Evolutionary conservation across 2,113 vertebrate species (phyloP).

Genomic region (Origma solitaria): DNA sequence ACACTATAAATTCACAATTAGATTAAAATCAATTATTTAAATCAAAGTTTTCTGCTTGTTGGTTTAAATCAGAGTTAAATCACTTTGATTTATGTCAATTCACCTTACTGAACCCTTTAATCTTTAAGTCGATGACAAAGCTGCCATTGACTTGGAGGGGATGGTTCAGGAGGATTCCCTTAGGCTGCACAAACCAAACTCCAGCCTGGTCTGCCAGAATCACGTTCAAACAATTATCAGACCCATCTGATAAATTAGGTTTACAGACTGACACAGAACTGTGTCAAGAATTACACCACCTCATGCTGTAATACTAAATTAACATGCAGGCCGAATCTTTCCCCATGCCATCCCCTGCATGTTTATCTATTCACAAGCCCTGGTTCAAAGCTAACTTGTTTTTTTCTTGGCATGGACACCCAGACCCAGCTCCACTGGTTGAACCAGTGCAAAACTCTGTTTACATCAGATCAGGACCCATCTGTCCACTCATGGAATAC

Average conservation of each 20-base stretch:
- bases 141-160: neutral
- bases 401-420: neutral
- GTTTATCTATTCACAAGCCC: neutral
- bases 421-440: neutral
- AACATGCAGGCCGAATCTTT: neutral
- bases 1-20: conserved; percentile 13
- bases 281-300: neutral
- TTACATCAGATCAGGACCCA: neutral
- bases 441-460: neutral
- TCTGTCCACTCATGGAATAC: neutral
- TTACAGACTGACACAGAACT: neutral
- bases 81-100: conserved; percentile 11
- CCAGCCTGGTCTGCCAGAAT: neutral
- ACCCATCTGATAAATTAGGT: neutral
- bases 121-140: conserved; percentile 15
- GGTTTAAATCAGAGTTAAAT: conserved; percentile 11
- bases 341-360: accelerated
- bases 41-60: conserved; percentile 26
- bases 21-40: conserved; percentile 45
- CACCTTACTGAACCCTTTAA: conserved; percentile 17
- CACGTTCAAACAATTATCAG: neutral
- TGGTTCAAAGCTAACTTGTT: neutral
- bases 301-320: accelerated
- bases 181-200: neutral
- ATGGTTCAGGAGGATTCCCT: neutral